These are phyloP conservation scores for Pygmarrhopalites habei DNA, from an alignment of 1,140 invertebrate genomes.

Conservation along the genomic window DNA sequence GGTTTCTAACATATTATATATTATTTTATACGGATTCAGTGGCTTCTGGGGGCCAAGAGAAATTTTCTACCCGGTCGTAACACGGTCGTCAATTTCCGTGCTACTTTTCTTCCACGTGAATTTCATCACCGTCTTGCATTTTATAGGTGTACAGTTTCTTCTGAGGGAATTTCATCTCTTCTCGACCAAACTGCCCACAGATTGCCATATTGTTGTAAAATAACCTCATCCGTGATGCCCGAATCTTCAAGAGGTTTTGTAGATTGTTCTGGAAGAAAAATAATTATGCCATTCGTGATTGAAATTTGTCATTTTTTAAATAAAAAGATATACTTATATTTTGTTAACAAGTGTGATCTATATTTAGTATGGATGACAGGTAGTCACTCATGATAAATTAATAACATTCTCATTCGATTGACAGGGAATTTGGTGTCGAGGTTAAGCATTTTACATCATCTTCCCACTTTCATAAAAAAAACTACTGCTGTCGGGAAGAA, in stretches of 20 bases:
- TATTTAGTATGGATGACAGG: no score
- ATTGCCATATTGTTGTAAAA: slow-evolving; percentile 69
- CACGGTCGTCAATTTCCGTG: slow-evolving; percentile 65
- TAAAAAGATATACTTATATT: no score
- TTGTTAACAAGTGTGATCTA: no score
- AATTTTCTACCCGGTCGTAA: slow-evolving; percentile 54
- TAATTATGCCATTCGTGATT: no score
- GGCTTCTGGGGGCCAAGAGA: neutral
- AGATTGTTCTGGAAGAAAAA: no score
- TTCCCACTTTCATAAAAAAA: no score
- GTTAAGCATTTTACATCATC: no score
- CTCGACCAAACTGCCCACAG: slow-evolving; percentile 56
- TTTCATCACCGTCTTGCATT: slow-evolving; percentile 80
- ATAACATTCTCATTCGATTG: no score
- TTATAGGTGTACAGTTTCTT: slow-evolving; percentile 87
- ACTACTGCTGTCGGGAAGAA: no score
- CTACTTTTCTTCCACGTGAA: slow-evolving; percentile 62
- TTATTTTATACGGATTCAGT: neutral
- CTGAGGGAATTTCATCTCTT: slow-evolving; percentile 78
- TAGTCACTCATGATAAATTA: no score
- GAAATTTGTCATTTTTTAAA: no score
- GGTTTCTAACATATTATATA: neutral
- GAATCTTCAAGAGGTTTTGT: slow-evolving; percentile 46
- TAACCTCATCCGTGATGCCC: slow-evolving; percentile 71
- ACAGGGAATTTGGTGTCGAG: no score